Evolutionary conservation across 2,888 invertebrate genomes (phyloP).

Genomic region (Leptinotarsa juncta): DNA sequence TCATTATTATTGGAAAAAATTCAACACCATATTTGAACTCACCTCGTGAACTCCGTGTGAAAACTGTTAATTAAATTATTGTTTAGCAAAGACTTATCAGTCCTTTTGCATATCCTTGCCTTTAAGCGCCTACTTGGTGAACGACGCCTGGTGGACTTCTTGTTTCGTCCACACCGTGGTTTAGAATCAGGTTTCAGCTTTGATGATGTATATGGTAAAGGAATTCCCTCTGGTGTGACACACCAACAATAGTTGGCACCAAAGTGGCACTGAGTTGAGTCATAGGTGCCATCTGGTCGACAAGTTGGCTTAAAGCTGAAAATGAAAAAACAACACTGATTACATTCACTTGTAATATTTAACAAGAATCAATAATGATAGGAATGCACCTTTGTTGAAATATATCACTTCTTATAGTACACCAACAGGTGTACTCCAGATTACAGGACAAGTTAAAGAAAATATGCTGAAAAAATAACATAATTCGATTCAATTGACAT

Average conservation of each 20-base stretch:
- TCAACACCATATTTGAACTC: slow-evolving; percentile 20
- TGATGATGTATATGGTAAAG: slow-evolving; percentile 83
- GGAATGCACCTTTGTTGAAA: too few species aligned
- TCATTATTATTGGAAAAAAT: background rate
- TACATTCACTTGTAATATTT: too few species aligned
- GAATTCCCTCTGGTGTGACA: slow-evolving; percentile 85
- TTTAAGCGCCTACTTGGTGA: slow-evolving; percentile 62
- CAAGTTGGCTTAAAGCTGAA: slow-evolving; percentile 79
- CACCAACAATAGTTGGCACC: slow-evolving; percentile 75
- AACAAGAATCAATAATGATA: too few species aligned
- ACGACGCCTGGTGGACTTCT: slow-evolving; percentile 69
- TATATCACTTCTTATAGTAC: too few species aligned
- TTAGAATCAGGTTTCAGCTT: slow-evolving; percentile 72
- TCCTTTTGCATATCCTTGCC: slow-evolving; percentile 72
- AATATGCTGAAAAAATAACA: too few species aligned
- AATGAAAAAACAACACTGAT: background rate
- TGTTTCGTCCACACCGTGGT: slow-evolving; percentile 65
- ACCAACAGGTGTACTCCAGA: too few species aligned
- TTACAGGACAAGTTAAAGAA: too few species aligned
- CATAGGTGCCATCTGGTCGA: slow-evolving; percentile 84
- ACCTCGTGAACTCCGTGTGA: slow-evolving; percentile 78
- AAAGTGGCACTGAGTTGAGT: slow-evolving; percentile 85
- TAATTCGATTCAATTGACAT: too few species aligned
- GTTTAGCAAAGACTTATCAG: slow-evolving; percentile 85
- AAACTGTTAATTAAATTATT: slow-evolving; percentile 87